phyloP scores from a whole-genome alignment of 2,113 vertebrate species.

The Malurus melanocephalus region DNA sequence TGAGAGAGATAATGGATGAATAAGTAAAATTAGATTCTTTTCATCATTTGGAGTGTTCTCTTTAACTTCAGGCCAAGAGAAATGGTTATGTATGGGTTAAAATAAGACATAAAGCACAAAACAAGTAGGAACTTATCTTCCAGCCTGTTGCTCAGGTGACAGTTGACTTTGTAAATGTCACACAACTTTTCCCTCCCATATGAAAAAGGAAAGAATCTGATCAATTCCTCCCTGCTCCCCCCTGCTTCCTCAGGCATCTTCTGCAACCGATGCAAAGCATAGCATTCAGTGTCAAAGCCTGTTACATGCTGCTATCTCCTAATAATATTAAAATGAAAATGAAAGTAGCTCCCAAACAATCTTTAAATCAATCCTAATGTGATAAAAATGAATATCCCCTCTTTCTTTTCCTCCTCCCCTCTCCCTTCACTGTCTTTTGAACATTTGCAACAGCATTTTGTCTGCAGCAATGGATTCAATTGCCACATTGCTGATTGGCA shows the following conservation, averaged over 20 bases:
- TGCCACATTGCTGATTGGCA: constrained; percentile 19
- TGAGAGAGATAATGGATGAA: background rate
- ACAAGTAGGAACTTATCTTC: background rate
- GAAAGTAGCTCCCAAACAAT: constrained; percentile 73
- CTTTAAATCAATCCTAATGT: constrained; percentile 74
- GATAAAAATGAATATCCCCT: constrained; percentile 67
- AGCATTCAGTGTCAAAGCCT: constrained; percentile 71
- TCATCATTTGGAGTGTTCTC: background rate
- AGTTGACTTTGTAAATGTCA: constrained; percentile 63
- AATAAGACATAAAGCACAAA: background rate
- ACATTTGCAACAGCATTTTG: constrained; percentile 28
- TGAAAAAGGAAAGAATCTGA: constrained; percentile 38
- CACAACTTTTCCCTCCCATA: constrained; percentile 38
- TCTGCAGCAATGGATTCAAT: constrained; percentile 18
- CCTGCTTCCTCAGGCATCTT: constrained; percentile 15
- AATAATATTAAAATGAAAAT: constrained; percentile 80
- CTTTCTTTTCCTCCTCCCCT: background rate
- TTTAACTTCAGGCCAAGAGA: background rate
- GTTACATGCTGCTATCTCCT: constrained; percentile 72
- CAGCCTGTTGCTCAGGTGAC: background rate
- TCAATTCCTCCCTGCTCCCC: constrained; percentile 51
- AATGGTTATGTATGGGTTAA: background rate
- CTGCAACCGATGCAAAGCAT: constrained; percentile 56
- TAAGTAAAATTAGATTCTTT: background rate
- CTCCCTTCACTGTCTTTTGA: background rate